These are phyloP conservation scores for Meloe dianella DNA, from an alignment of 2,888 invertebrate genomes.

Conservation along the genomic window DNA sequence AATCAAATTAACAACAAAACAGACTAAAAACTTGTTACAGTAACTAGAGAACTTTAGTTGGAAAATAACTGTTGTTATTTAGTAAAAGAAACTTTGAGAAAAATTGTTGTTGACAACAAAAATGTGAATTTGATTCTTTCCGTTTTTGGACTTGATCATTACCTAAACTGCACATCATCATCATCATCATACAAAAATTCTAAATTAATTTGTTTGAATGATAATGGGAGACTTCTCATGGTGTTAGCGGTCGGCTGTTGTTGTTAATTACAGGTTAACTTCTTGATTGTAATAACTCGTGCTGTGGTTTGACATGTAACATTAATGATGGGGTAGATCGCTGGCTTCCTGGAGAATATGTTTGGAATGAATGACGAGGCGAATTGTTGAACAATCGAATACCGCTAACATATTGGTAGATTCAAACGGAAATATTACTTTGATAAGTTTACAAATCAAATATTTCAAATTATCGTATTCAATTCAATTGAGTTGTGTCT, in stretches of 20 bases:
- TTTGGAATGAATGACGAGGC: conserved; percentile 43
- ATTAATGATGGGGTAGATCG: conserved; percentile 41
- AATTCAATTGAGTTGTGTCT: not conserved
- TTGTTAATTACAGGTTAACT: conserved; percentile 42
- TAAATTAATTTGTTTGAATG: conserved; percentile 11
- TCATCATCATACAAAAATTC: not conserved
- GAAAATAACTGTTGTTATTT: not conserved
- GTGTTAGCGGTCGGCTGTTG: conserved; percentile 36
- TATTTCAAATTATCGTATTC: not conserved
- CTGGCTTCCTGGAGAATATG: conserved; percentile 42
- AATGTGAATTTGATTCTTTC: conserved; percentile 1
- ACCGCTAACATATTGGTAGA: conserved; percentile 28
- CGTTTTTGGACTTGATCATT: not conserved
- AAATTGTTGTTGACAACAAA: conserved; percentile 6
- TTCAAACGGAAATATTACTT: conserved; percentile 21
- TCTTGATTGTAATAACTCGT: conserved; percentile 25
- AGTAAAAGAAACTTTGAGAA: not conserved
- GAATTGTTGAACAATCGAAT: conserved; percentile 34
- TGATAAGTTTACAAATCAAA: too few relatives aligned
- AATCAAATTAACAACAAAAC: conserved; percentile 9
- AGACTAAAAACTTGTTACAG: not conserved
- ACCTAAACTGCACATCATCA: not conserved
- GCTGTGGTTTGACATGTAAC: conserved; percentile 12
- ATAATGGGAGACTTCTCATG: conserved; percentile 7
- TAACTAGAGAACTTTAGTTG: not conserved